phyloP scores from a whole-genome alignment of 2,113 vertebrate genomes.

The Ornithorhynchus anatinus region DNA sequence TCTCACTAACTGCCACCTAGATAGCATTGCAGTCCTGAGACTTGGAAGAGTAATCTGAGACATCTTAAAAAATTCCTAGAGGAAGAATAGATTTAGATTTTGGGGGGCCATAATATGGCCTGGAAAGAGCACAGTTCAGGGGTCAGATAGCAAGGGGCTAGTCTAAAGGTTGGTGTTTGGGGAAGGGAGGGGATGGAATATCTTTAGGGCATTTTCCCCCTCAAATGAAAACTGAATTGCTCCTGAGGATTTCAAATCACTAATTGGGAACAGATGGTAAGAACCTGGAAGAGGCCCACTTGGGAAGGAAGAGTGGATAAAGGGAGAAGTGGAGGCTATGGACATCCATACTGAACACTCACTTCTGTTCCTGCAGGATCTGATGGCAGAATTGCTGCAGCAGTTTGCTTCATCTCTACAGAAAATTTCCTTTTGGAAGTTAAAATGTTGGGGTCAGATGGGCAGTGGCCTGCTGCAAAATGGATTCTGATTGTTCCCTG shows the following conservation, averaged over 20 bases:
- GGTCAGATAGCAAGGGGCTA: neutral
- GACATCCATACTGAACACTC: neutral
- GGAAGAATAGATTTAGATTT: too few relatives aligned
- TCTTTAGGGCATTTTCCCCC: neutral
- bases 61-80: too few relatives aligned
- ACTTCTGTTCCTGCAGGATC: neutral
- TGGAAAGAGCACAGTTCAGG: neutral
- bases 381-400: neutral
- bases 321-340: neutral
- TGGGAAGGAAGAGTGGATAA: too few relatives aligned
- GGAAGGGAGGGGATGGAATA: neutral
- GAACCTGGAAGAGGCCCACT: too few relatives aligned
- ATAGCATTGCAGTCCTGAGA: too few relatives aligned
- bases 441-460: neutral
- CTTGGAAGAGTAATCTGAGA: too few relatives aligned
- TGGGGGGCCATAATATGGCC: too few relatives aligned
- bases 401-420: neutral
- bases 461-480: neutral
- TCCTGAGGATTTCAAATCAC: neutral
- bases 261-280: neutral
- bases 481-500: too few relatives aligned
- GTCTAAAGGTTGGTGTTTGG: neutral
- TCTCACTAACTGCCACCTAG: too few relatives aligned
- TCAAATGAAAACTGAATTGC: neutral
- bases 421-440: neutral